A percentile compares a stretch with the other conserved stretches of the same genome.
phyloP scores from a whole-genome alignment of 2,888 invertebrate species.

The Oeneis ivallda region DNA sequence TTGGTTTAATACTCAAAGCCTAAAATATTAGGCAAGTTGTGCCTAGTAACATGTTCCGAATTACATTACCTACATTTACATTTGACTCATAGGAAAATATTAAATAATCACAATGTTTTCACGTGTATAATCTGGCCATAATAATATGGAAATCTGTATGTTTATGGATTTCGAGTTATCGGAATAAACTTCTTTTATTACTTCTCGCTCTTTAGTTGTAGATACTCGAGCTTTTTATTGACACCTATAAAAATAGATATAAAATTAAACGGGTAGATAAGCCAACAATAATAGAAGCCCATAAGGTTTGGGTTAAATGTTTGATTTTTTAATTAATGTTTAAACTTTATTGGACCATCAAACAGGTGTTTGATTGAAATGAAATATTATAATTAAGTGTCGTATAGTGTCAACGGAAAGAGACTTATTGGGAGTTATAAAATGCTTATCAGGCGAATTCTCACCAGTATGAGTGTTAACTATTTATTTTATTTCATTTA shows the following conservation, averaged over 20 bases:
- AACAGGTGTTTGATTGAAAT: constrained; percentile 34
- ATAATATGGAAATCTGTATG: constrained; percentile 58
- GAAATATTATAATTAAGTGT: constrained; percentile 29
- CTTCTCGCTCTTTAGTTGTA: constrained; percentile 49
- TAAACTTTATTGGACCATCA: constrained; percentile 34
- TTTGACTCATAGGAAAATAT: constrained; percentile 4
- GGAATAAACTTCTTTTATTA: constrained; percentile 48
- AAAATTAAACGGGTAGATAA: constrained; percentile 56
- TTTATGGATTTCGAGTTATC: constrained; percentile 53
- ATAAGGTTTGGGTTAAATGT: constrained; percentile 45
- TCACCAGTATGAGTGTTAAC: constrained; percentile 31
- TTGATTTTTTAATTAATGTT: constrained; percentile 41
- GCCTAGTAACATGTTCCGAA: not conserved
- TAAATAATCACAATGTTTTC: constrained; percentile 18
- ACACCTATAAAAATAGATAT: constrained; percentile 52
- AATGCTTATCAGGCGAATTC: constrained; percentile 34
- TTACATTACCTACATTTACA: not conserved
- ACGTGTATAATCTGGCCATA: not conserved
- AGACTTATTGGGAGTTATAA: constrained; percentile 33
- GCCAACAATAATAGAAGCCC: constrained; percentile 42
- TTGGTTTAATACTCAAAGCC: too few relatives aligned
- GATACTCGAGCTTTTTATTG: constrained; percentile 49
- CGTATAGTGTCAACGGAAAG: constrained; percentile 28
- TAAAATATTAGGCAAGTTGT: too few relatives aligned
- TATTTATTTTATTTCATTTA: constrained; percentile 16